Percentiles rank a stretch among this genome's conserved stretches.
Evolutionary conservation across 2,888 invertebrate genomes (phyloP).

Genomic region (Orthosia cruda): DNA sequence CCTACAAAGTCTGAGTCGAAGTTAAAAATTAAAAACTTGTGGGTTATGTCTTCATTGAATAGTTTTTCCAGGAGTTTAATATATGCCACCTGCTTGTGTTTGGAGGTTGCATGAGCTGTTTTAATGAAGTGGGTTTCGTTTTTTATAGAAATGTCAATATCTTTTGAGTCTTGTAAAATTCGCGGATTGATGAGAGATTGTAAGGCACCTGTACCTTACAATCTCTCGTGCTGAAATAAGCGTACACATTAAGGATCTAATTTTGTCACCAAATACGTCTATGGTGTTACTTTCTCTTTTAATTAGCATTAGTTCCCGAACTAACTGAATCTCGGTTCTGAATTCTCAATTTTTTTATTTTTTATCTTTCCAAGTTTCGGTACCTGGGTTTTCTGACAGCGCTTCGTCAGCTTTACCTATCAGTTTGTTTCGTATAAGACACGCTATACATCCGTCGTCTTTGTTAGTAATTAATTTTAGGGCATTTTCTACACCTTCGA

Average conservation of each 20-base stretch:
- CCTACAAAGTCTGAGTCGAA: slow-evolving; percentile 69
- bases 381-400: slow-evolving; percentile 1
- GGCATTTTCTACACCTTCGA: slow-evolving; percentile 62
- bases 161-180: slow-evolving; percentile 20
- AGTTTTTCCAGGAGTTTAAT: too few relatives aligned
- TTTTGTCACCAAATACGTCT: too few relatives aligned
- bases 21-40: slow-evolving; percentile 3
- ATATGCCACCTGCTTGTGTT: too few relatives aligned
- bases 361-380: slow-evolving; percentile 38
- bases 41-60: too few relatives aligned
- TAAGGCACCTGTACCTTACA: slow-evolving; percentile 64
- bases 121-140: background rate
- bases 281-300: slow-evolving; percentile 36
- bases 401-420: slow-evolving; percentile 21
- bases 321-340: slow-evolving; percentile 8
- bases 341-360: slow-evolving; percentile 63
- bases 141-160: background rate
- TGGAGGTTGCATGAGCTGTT: too few relatives aligned
- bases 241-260: too few relatives aligned
- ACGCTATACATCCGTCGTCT: slow-evolving; percentile 44
- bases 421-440: slow-evolving; percentile 4
- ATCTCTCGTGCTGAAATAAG: too few relatives aligned
- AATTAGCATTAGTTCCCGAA: slow-evolving; percentile 47
- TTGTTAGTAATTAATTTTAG: slow-evolving; percentile 45
- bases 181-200: slow-evolving; percentile 57